These are phyloP conservation scores for Pitta sordida DNA, from an alignment of 2,113 vertebrate genomes.

Conservation along the genomic window DNA sequence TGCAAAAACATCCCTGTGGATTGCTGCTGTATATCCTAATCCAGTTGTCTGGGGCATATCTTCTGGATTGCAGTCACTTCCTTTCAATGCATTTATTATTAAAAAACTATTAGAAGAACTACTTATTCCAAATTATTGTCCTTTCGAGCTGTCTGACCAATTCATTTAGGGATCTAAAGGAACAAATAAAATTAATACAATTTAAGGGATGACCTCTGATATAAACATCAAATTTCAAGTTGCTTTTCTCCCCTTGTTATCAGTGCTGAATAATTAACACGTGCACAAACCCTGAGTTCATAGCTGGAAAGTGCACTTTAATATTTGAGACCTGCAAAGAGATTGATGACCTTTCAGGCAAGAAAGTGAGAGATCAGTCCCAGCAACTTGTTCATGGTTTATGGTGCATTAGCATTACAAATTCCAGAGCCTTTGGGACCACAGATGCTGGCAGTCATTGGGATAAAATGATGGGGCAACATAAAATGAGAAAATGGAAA, in stretches of 20 bases:
- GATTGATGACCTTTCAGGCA: not conserved
- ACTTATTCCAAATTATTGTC: not conserved
- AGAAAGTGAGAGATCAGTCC: not conserved
- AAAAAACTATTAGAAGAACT: not conserved
- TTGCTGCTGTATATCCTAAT: not conserved
- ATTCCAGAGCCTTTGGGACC: not conserved
- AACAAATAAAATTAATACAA: not conserved
- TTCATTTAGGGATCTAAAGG: not conserved
- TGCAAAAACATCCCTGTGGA: not conserved
- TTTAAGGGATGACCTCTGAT: not conserved
- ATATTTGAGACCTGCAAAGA: not conserved
- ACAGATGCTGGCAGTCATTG: not conserved
- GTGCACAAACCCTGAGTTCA: not conserved
- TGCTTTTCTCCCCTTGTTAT: not conserved
- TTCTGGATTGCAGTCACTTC: not conserved
- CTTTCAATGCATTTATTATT: not conserved
- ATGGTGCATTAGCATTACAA: not conserved
- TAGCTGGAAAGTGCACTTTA: not conserved
- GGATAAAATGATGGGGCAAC: accelerated
- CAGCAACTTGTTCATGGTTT: not conserved
- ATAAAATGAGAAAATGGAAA: not conserved
- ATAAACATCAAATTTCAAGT: not conserved
- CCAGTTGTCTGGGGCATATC: not conserved
- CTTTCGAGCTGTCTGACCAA: not conserved
- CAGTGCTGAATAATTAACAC: not conserved